Conservation (phyloP, 2,113 vertebrate genomes). For the Strix aluco region DNA sequence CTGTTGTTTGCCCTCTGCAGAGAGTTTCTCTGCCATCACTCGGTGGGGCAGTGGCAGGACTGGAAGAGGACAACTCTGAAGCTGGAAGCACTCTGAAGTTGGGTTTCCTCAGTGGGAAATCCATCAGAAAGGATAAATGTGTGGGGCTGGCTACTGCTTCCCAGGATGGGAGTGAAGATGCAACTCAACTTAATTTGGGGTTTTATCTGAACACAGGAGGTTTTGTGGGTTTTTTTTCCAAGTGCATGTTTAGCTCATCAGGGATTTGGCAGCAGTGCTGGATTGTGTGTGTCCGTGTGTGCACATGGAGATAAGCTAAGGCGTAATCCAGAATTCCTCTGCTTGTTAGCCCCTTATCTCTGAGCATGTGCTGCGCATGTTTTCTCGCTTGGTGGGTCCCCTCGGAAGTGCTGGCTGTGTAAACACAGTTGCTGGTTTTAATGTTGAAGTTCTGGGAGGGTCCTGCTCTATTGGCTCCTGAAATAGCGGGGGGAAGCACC, state of each 20-base stretch:
- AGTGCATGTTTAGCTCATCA: fast-evolving
- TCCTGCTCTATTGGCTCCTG: not conserved
- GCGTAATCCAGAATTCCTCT: not conserved
- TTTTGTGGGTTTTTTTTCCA: not conserved
- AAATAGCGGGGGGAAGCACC: not conserved
- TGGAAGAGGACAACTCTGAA: not conserved
- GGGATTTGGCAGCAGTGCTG: not conserved
- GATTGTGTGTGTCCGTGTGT: not conserved
- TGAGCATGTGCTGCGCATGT: not conserved
- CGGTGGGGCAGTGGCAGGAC: not conserved
- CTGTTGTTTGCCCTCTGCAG: not conserved
- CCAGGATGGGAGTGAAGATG: not conserved
- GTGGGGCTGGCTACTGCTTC: not conserved
- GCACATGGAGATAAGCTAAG: not conserved
- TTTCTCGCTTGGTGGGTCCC: not conserved
- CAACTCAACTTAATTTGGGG: not conserved
- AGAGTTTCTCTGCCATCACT: not conserved
- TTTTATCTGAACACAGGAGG: not conserved
- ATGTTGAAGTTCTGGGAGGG: not conserved
- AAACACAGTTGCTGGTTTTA: not conserved
- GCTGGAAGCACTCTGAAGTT: not conserved
- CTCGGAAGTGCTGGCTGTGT: not conserved
- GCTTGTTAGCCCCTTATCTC: constrained; percentile 40
- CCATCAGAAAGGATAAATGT: not conserved
- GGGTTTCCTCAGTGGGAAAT: not conserved